These are phyloP conservation scores for Bergia puertoricense DNA, from an alignment of 92 coral and sea anemone species.

Conservation along the genomic window DNA sequence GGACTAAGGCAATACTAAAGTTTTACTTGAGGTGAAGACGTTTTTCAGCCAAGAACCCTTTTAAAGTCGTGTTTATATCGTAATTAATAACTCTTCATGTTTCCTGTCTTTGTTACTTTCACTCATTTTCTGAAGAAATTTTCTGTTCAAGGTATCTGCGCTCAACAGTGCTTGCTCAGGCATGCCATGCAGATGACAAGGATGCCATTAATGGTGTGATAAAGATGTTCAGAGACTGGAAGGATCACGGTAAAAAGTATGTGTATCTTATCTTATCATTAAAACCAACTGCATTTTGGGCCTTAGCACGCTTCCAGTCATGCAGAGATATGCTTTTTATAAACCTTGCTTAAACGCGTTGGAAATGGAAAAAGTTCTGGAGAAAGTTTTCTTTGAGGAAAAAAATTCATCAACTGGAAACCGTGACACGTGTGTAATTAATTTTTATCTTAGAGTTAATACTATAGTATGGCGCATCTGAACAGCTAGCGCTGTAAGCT, in stretches of 20 bases:
- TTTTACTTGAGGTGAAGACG: too few relatives aligned
- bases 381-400: too few relatives aligned
- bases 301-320: too few relatives aligned
- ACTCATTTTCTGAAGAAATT: background rate
- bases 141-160: conserved; percentile 20
- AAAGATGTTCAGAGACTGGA: conserved; percentile 35
- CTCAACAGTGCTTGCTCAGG: conserved; percentile 24
- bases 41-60: too few relatives aligned
- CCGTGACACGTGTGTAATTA: background rate
- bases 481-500: too few relatives aligned
- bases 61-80: too few relatives aligned
- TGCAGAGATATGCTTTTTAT: background rate
- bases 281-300: too few relatives aligned
- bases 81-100: too few relatives aligned
- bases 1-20: too few relatives aligned
- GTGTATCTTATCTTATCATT: background rate
- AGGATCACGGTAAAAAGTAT: conserved; percentile 24
- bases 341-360: background rate
- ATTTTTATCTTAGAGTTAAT: background rate
- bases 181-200: conserved; percentile 21
- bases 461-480: too few relatives aligned
- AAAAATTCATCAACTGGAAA: too few relatives aligned
- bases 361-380: background rate
- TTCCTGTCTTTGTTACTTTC: too few relatives aligned
- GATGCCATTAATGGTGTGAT: background rate